A percentile compares a stretch with the other conserved stretches of the same genome.
These are phyloP conservation scores for Butorides virescens DNA, from an alignment of 2,113 vertebrate species.

Conservation along the genomic window DNA sequence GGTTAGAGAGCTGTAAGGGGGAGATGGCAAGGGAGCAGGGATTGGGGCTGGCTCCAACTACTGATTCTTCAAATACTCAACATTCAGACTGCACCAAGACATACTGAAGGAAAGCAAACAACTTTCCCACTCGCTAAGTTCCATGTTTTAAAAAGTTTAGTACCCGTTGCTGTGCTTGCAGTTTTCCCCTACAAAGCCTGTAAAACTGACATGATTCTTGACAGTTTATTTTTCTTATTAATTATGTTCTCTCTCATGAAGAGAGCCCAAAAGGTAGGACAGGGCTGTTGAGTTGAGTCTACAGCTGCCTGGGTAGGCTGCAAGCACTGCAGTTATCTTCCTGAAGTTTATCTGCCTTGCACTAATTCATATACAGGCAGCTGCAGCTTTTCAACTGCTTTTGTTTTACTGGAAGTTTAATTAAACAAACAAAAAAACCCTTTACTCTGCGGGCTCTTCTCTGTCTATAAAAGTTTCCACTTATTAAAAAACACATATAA, in stretches of 20 bases:
- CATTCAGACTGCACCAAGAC: background rate
- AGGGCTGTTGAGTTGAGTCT: background rate
- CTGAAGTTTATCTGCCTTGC: background rate
- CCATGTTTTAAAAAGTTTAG: background rate
- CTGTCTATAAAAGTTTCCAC: background rate
- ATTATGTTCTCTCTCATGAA: background rate
- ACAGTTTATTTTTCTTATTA: background rate
- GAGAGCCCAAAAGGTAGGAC: background rate
- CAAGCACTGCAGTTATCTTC: background rate
- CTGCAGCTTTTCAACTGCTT: background rate
- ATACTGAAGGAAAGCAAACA: background rate
- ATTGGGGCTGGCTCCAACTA: background rate
- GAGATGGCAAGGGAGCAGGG: background rate
- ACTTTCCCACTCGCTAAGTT: background rate
- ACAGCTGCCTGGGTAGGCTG: background rate
- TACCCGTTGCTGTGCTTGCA: background rate
- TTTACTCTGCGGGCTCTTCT: background rate
- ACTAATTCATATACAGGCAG: background rate
- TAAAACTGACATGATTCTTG: background rate
- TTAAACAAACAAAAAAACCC: background rate
- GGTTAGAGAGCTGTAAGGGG: background rate
- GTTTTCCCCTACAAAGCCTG: background rate
- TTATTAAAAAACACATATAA: slow-evolving; percentile 1
- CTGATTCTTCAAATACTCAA: background rate
- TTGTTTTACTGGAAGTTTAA: background rate